A percentile compares a stretch with the other conserved stretches of the same genome.
These are phyloP conservation scores for Margaritifera margaritifera DNA, from an alignment of 2,888 invertebrate genomes.

Conservation along the genomic window DNA sequence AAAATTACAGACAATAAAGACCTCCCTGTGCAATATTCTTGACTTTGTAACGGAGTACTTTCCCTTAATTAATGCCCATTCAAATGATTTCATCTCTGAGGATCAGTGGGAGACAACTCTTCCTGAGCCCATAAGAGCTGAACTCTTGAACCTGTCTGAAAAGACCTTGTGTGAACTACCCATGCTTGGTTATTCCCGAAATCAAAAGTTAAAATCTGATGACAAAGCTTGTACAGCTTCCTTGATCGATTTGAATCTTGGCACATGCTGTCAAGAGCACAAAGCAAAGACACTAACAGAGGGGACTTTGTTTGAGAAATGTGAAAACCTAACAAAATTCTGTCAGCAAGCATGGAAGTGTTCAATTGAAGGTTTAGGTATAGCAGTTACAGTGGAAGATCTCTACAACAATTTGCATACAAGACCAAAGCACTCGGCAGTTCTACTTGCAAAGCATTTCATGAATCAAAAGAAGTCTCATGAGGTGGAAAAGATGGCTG, in stretches of 20 bases:
- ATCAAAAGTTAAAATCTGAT: background rate
- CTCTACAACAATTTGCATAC: conserved; percentile 7
- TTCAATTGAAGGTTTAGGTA: conserved; percentile 21
- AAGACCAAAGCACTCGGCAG: conserved; percentile 1
- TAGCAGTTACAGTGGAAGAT: conserved; percentile 21
- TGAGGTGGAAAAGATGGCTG: conserved; percentile 66
- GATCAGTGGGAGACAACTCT: conserved; percentile 54
- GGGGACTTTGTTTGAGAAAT: background rate
- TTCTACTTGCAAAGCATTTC: conserved; percentile 41
- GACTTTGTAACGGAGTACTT: conserved; percentile 51
- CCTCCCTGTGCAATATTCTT: conserved; percentile 25
- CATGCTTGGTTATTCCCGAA: conserved; percentile 1
- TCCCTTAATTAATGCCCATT: conserved; percentile 62
- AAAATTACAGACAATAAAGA: conserved; percentile 13
- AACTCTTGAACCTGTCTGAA: conserved; percentile 40
- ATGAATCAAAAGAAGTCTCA: conserved; percentile 69
- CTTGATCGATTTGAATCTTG: background rate
- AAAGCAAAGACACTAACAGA: background rate
- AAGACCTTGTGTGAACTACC: conserved; percentile 29
- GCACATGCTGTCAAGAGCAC: background rate
- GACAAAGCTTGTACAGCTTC: background rate
- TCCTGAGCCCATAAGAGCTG: conserved; percentile 36
- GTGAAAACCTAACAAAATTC: conserved; percentile 18
- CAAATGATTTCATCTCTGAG: conserved; percentile 59
- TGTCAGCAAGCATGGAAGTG: conserved; percentile 22